phyloP scores from a whole-genome alignment of 2,888 invertebrate genomes.

The Hemistola chrysoprasaria region DNA sequence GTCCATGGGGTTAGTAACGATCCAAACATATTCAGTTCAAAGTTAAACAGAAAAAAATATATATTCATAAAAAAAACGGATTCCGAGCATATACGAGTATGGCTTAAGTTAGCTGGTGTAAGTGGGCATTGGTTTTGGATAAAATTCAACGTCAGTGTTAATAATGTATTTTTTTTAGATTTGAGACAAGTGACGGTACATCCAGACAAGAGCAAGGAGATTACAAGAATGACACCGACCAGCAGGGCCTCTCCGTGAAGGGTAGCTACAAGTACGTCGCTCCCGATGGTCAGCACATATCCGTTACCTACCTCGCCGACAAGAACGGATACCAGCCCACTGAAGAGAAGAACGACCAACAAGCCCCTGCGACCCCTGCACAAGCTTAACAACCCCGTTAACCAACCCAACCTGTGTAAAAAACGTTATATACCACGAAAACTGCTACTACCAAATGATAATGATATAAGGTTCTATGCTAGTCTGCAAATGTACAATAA shows the following conservation, averaged over 20 bases:
- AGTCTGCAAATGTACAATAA: conserved; percentile 31
- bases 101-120: no score
- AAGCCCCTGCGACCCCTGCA: conserved; percentile 7
- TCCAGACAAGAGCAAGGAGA: conserved; percentile 84
- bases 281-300: conserved; percentile 84
- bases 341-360: conserved; percentile 48
- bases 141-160: background rate
- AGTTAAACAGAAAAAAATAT: no score
- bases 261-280: conserved; percentile 85
- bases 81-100: no score
- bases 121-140: no score
- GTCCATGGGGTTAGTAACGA: no score
- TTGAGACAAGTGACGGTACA: conserved; percentile 86
- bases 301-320: conserved; percentile 83
- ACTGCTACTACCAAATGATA: conserved; percentile 42
- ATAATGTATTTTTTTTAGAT: conserved; percentile 54
- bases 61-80: no score
- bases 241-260: conserved; percentile 83
- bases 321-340: conserved; percentile 83
- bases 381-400: background rate
- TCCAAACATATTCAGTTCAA: no score
- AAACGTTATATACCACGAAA: conserved; percentile 8
- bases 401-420: conserved; percentile 30
- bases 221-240: conserved; percentile 84
- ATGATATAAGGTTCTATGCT: conserved; percentile 30